Conservation (phyloP, 2,888 invertebrate genomes). For the Acanthosepion pharaonis region DNA sequence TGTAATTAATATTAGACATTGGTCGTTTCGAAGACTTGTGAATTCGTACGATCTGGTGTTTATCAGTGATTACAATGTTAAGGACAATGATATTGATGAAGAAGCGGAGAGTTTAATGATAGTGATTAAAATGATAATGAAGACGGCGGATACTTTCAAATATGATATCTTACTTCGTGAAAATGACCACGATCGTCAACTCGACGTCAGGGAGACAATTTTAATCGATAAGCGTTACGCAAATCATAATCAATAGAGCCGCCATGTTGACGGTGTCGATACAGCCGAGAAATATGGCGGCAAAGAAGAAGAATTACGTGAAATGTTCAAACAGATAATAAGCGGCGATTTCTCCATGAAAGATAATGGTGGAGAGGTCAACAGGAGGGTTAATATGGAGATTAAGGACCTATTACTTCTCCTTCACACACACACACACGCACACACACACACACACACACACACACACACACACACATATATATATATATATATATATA, state of each 20-base stretch:
- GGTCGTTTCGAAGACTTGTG: background rate
- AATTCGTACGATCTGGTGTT: background rate
- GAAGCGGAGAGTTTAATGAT: background rate
- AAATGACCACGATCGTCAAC: background rate
- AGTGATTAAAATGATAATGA: background rate
- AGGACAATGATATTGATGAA: background rate
- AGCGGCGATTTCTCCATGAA: background rate
- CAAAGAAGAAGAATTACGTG: background rate
- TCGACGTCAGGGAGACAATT: background rate
- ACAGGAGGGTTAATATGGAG: background rate
- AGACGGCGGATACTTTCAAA: background rate
- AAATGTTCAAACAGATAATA: background rate
- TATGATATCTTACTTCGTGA: background rate
- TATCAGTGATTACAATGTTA: background rate
- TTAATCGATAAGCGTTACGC: background rate
- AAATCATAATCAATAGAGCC: background rate
- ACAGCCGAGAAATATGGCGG: background rate
- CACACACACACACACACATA: background rate
- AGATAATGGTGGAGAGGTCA: background rate
- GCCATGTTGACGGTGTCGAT: background rate
- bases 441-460: background rate
- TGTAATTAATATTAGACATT: background rate
- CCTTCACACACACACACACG: background rate
- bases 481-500: background rate
- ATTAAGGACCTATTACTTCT: background rate